Percentiles rank a stretch among this genome's conserved stretches.
phyloP scores from a whole-genome alignment of 2,797 vertebrate species.

The Danionella dracula region DNA sequence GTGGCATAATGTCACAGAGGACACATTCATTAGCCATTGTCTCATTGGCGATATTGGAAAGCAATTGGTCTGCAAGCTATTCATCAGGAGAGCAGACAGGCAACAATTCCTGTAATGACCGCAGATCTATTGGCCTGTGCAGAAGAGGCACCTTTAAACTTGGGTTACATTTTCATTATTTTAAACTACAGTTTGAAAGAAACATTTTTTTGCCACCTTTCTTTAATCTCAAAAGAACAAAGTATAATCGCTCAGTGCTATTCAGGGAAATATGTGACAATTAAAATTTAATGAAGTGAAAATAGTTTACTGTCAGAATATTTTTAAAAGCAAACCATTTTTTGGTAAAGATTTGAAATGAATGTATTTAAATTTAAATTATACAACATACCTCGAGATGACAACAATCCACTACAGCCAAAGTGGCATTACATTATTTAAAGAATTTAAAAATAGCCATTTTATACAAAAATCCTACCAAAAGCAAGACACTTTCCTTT shows the following conservation, averaged over 20 bases:
- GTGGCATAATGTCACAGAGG: slow-evolving; percentile 7
- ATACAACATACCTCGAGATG: no score
- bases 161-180: background rate
- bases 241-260: background rate
- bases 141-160: background rate
- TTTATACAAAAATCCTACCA: no score
- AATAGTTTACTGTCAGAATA: no score
- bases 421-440: no score
- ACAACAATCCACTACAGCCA: no score
- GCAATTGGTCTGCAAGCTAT: slow-evolving; percentile 10
- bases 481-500: no score
- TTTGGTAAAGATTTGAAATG: no score
- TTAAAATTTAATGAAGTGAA: no score
- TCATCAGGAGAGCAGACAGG: slow-evolving; percentile 26
- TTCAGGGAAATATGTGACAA: background rate
- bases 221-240: background rate
- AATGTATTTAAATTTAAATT: no score
- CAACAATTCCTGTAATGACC: slow-evolving; percentile 7
- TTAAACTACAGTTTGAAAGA: background rate
- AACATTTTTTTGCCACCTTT: background rate
- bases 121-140: background rate
- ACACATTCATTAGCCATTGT: slow-evolving; percentile 24
- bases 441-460: no score
- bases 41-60: slow-evolving; percentile 18
- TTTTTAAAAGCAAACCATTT: no score